These are phyloP conservation scores for Pemphredon lugubris DNA, from an alignment of 2,888 invertebrate genomes.

Conservation along the genomic window DNA sequence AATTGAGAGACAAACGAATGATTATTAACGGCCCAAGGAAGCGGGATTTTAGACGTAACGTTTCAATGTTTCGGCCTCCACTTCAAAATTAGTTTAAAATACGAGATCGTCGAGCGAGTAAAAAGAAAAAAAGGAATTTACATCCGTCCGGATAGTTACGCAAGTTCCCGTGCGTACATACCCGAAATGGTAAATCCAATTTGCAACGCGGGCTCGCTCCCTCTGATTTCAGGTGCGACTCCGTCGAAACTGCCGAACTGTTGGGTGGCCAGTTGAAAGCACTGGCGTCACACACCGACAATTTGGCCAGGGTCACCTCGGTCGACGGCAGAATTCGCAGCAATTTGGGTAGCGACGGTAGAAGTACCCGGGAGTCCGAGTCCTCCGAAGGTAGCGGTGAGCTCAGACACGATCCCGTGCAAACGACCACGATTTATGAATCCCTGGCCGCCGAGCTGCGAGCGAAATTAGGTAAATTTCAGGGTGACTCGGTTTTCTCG, in stretches of 20 bases:
- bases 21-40: too few species aligned
- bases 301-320: conserved; percentile 81
- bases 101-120: too few species aligned
- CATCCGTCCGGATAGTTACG: too few species aligned
- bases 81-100: too few species aligned
- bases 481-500: not conserved
- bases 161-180: too few species aligned
- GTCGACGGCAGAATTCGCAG: conserved; percentile 92
- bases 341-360: conserved; percentile 85
- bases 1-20: too few species aligned
- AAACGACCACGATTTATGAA: conserved; percentile 90
- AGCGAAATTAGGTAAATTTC: conserved; percentile 84
- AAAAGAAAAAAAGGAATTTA: too few species aligned
- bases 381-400: conserved; percentile 89
- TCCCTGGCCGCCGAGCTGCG: conserved; percentile 95
- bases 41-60: too few species aligned
- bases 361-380: conserved; percentile 86
- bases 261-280: conserved; percentile 92
- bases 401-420: conserved; percentile 88
- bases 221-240: conserved; percentile 89
- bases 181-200: too few species aligned
- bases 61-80: too few species aligned
- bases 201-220: not conserved
- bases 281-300: conserved; percentile 82
- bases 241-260: conserved; percentile 94